Base-by-base conservation (phyloP, 2,888 invertebrate species). In the Cyrtodaria siliqua region DNA sequence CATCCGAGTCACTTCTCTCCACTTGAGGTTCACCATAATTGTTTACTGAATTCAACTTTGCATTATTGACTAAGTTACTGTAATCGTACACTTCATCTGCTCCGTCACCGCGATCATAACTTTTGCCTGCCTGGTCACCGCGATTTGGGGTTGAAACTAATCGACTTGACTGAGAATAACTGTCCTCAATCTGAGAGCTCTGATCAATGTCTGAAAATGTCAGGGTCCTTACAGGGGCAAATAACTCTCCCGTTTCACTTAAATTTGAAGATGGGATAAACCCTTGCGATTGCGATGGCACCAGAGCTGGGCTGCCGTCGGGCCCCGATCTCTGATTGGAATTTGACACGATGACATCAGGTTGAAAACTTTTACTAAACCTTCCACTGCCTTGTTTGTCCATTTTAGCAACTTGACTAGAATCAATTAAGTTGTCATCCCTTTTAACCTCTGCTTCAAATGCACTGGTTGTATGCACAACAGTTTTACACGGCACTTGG, bases 201-300 rank as follows among this genome's bases (percentile, higher is more conserved):
- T 84, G 82, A 68, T 86, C 86, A 23, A 86, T 61, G 44, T 84
- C 78, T 12, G 86, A 86, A 64, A 86, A 86, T 53, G 82, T 82
- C n/a, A 86, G 66, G 0, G 77, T 74, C 52, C 77, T 56, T 8
- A 84, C 79, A 49, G 86, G 86, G 9, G 76, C 78, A 72, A 86
- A 86, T 23, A 86, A 60, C 49, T 84, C 83, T 9, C 82, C 80
- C 62, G 82, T 82, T 56, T 83, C 79, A 81, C 82, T 82, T 26
- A 77, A 47, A 47, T 66, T 78, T 33, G 67, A 49, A 2, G 68
- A 56, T 12, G 73, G 70, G 1, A 75, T 50, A 72, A 80, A 79
- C 0, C 84, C 84, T 14, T 79, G 75, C 20, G 82, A 73, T n/a
- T 3, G 20, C n/a, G 77, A 33, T 8, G 81, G 68, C 33, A 74